Evolutionary conservation across 2,113 vertebrate genomes (phyloP).

Genomic region (Dipodomys stephensi): DNA sequence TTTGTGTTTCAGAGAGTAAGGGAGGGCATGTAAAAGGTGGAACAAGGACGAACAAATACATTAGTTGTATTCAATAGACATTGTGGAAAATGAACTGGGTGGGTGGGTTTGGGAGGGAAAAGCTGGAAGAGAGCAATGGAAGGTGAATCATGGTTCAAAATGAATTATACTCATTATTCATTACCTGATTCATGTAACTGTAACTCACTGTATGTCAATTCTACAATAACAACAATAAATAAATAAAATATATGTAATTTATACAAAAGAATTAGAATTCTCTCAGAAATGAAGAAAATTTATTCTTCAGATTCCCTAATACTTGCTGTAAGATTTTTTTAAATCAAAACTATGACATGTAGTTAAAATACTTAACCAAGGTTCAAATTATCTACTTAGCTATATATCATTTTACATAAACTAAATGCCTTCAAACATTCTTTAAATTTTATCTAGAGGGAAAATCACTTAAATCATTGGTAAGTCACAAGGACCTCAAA

Average conservation of each 20-base stretch:
- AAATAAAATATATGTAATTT: not conserved
- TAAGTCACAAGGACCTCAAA: not conserved
- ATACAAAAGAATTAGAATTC: slow-evolving; percentile 47
- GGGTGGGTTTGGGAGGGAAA: no score
- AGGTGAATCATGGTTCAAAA: no score
- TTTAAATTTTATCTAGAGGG: not conserved
- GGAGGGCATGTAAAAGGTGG: no score
- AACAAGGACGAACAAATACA: no score
- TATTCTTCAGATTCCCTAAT: not conserved
- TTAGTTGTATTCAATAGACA: no score
- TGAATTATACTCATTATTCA: no score
- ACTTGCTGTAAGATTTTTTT: not conserved
- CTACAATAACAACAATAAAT: not conserved
- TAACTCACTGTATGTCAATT: no score
- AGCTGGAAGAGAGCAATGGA: no score
- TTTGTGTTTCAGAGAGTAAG: no score
- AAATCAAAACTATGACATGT: not conserved
- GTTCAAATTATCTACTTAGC: not conserved
- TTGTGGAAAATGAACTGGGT: no score
- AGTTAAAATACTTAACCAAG: not conserved
- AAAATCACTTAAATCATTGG: not conserved
- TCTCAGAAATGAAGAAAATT: not conserved
- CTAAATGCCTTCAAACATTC: slow-evolving; percentile 18
- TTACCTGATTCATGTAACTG: no score
- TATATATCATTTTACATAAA: not conserved